Percentiles rank a stretch among this genome's conserved stretches.
phyloP scores from a whole-genome alignment of 2,113 vertebrate species.

The Microcebus murinus region DNA sequence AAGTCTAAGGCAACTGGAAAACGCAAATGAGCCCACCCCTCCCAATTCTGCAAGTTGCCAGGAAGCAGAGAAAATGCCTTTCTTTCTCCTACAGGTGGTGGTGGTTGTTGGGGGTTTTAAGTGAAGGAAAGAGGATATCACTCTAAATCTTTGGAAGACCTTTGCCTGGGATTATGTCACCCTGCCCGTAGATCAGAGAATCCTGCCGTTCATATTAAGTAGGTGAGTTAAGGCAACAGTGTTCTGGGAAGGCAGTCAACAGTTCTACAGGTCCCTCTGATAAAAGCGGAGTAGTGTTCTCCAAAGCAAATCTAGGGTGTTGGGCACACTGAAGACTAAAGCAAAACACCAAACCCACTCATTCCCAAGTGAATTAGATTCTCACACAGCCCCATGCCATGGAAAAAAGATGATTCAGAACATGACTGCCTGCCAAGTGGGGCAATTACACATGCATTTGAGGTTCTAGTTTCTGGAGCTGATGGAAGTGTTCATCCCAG shows the following conservation, averaged over 20 bases:
- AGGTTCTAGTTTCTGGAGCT: slow-evolving; percentile 70
- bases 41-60: neutral
- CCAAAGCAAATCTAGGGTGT: neutral
- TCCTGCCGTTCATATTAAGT: neutral
- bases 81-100: neutral
- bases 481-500: slow-evolving; percentile 69
- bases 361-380: neutral
- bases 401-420: slow-evolving; percentile 77
- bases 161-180: neutral
- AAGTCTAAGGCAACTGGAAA: neutral
- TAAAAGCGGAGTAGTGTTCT: too few relatives aligned
- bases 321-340: neutral
- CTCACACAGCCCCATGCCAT: slow-evolving; percentile 56
- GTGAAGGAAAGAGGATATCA: neutral
- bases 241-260: neutral
- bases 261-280: neutral
- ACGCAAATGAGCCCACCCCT: rapidly evolving
- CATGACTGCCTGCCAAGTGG: slow-evolving; percentile 81
- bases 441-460: slow-evolving; percentile 67
- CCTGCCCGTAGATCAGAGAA: neutral
- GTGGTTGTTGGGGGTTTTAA: rapidly evolving
- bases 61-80: neutral
- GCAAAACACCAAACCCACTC: slow-evolving; percentile 24
- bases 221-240: neutral
- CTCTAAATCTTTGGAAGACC: neutral